These are phyloP conservation scores for Cromileptes altivelis DNA, from an alignment of 2,113 vertebrate genomes.

Conservation along the genomic window DNA sequence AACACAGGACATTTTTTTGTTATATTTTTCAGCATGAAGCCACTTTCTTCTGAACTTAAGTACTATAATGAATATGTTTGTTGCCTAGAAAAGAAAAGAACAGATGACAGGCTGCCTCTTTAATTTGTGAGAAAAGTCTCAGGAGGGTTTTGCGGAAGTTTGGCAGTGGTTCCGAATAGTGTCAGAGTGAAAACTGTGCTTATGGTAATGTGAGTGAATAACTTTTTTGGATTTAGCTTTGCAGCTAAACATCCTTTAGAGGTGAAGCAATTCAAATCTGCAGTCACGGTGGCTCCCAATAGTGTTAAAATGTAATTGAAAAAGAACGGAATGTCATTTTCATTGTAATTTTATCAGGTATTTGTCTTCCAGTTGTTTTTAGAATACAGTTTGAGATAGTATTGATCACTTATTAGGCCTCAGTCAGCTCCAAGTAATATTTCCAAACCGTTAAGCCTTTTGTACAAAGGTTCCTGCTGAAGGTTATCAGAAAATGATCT, in stretches of 20 bases:
- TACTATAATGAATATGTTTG: slow-evolving; percentile 12
- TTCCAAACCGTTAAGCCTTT: neutral
- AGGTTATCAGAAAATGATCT: neutral
- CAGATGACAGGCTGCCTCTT: slow-evolving; percentile 51
- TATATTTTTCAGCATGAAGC: neutral
- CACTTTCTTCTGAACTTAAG: slow-evolving; percentile 5
- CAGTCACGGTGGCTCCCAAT: neutral
- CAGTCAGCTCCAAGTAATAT: neutral
- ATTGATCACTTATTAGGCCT: slow-evolving; percentile 3
- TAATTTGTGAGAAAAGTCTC: slow-evolving; percentile 34
- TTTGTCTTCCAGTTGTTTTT: neutral
- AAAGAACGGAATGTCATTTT: neutral
- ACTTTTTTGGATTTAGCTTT: neutral
- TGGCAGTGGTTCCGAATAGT: slow-evolving; percentile 20
- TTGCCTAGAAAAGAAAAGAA: slow-evolving; percentile 19
- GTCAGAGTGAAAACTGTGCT: neutral
- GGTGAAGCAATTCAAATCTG: neutral
- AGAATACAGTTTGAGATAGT: neutral
- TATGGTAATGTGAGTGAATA: neutral
- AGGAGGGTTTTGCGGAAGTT: slow-evolving; percentile 11
- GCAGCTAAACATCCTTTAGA: neutral
- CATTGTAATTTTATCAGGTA: neutral
- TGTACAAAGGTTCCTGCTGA: neutral
- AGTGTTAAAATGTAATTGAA: neutral
- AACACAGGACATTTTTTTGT: neutral